Conservation (phyloP, 1,140 invertebrate genomes). For the Heliconius melpomene region DNA sequence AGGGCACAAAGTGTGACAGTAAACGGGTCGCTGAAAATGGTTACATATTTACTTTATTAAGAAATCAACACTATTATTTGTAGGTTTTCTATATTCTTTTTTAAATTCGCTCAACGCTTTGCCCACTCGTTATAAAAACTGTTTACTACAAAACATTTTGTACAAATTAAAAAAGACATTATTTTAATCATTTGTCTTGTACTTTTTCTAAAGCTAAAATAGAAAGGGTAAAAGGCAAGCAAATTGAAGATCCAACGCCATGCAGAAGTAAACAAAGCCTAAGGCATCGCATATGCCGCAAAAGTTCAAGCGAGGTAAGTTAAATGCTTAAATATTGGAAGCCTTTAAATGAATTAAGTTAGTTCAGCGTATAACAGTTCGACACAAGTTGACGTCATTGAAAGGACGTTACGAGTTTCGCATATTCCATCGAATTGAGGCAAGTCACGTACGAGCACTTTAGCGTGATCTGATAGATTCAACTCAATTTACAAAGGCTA, state of each 20-base stretch:
- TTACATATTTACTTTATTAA: too few relatives aligned
- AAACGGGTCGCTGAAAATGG: too few relatives aligned
- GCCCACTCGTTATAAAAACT: too few relatives aligned
- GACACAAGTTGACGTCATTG: slow-evolving; percentile 42
- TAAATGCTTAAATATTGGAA: slow-evolving; percentile 7
- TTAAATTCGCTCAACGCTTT: too few relatives aligned
- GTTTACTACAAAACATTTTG: too few relatives aligned
- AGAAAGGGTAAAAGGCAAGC: neutral
- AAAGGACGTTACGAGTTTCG: slow-evolving; percentile 47
- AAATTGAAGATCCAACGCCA: neutral
- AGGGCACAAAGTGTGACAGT: too few relatives aligned
- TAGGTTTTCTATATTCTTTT: too few relatives aligned
- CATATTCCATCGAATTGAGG: slow-evolving; percentile 46
- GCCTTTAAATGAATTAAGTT: slow-evolving; percentile 28
- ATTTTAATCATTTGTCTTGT: too few relatives aligned
- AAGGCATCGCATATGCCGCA: neutral
- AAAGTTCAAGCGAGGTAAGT: neutral
- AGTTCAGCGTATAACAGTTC: slow-evolving; percentile 36
- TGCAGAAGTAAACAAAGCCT: neutral
- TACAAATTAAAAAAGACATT: too few relatives aligned
- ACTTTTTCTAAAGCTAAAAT: neutral
- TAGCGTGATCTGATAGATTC: slow-evolving; percentile 54
- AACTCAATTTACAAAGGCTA: slow-evolving; percentile 58
- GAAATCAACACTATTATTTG: too few relatives aligned
- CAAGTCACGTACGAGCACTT: slow-evolving; percentile 55